A percentile compares a stretch with the other conserved stretches of the same genome.
Conservation (phyloP, 2,888 invertebrate species). For the Sphaeridia pumilis region DNA sequence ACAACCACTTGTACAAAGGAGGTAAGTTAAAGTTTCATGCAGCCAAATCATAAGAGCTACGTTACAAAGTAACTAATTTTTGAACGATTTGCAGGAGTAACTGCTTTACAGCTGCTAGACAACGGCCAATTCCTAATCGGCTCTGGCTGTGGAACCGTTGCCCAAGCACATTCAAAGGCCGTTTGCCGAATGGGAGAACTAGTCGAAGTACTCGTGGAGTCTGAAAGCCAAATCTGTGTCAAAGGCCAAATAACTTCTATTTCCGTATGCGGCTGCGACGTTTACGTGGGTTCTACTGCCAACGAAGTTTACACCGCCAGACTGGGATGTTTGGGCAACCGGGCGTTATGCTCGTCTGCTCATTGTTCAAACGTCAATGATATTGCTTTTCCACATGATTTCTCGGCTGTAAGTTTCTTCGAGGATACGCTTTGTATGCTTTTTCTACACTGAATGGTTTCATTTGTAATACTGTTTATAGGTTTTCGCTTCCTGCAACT, state of each 20-base stretch:
- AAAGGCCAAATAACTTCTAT: slow-evolving; percentile 61
- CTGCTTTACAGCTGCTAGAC: slow-evolving; percentile 26
- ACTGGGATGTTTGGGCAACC: slow-evolving; percentile 52
- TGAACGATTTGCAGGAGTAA: slow-evolving; percentile 21
- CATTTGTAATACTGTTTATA: slow-evolving; percentile 44
- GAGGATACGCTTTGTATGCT: not conserved
- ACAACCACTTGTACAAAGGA: slow-evolving; percentile 33
- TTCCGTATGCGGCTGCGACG: slow-evolving; percentile 48
- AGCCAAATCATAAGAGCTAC: not conserved
- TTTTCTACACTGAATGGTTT: not conserved
- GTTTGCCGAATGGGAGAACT: slow-evolving; percentile 22
- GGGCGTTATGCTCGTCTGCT: slow-evolving; percentile 62
- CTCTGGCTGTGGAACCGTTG: slow-evolving; percentile 71
- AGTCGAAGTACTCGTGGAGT: slow-evolving; percentile 21
- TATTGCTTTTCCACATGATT: slow-evolving; percentile 57
- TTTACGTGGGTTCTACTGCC: slow-evolving; percentile 62
- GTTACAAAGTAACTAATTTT: not conserved
- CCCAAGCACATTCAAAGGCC: slow-evolving; percentile 41
- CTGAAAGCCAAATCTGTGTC: slow-evolving; percentile 31
- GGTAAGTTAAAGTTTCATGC: slow-evolving; percentile 6
- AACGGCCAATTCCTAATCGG: slow-evolving; percentile 51
- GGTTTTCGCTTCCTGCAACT: slow-evolving; percentile 76
- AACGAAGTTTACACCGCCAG: slow-evolving; percentile 73
- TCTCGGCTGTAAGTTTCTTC: slow-evolving; percentile 17
- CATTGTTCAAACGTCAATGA: slow-evolving; percentile 69